Base-by-base conservation (phyloP, 2,888 invertebrate genomes). In the Drosophila tripunctata region DNA sequence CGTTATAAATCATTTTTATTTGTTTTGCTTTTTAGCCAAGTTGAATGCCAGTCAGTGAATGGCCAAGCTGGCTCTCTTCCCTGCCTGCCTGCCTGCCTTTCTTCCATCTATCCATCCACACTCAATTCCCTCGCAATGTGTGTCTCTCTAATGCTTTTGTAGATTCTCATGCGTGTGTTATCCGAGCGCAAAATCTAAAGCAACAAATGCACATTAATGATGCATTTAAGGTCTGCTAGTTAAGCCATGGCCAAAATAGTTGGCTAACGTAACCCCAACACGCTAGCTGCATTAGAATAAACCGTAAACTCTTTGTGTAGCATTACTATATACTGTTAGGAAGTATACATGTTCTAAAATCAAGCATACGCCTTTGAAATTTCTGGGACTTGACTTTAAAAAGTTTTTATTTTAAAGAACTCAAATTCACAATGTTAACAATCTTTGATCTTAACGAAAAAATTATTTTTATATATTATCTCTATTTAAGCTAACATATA, bases 1-100 rank as follows among this genome's bases (percentile, higher is more conserved):
- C 76, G 76, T 78, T 84, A 81, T 82, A 82, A 82, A 82, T 82
- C 81, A 82, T 82, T 82, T 82, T 84, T 82, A 82, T 82, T 82
- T 82, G 81, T 81, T 78, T 81, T 78, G 47, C 30, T 56, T 60
- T 67, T 56, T 22, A 52, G 51, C 55, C 43, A 44, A 43, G 48
- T 31, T 54, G 38, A 43, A 44, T 50, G 33, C 48, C 36, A 43
- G 48, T 47, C 36, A 43, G 48, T 47, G 65, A 55, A 51, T 55
- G 55, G 38, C 41, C 47, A 33, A 33, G 47, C 17, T 31, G n/a
- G 8, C 27, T 36, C 8, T 14, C 19, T 12, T 22, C 2, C 10
- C 27, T 27, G 10, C 10, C 10, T 4, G 3, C 2, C 27, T 27
- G 3, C 10, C 10, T 27, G 1, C 0, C 10, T 27, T 10, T 27